Evolutionary conservation across 1,140 invertebrate species (phyloP), one percentile per base, ranked within the genome.

Genomic region (Chironomus striatipennis): DNA sequence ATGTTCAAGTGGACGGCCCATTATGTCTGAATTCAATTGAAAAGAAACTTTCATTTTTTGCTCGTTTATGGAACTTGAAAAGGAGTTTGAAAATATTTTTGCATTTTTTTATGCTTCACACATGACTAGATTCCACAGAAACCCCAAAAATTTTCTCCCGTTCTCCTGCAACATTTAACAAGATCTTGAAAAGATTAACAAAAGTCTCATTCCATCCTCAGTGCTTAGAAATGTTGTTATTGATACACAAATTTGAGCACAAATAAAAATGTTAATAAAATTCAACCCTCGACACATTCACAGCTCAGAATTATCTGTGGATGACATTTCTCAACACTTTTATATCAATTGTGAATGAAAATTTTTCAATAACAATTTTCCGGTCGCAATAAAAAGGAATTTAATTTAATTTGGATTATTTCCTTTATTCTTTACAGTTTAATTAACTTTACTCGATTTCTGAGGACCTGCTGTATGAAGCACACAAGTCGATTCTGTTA

Each of bases 261-360:
- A 70, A 34, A 70, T 70, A 70, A 70, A 70, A 70, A 70, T 70
- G 65, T 70, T 70, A 70, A 70, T 70, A 70, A 70, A 70, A 70
- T 57, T 18, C 20, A 70, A 70, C 65, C 65, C 65, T 21, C 20
- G 20, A 17, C 17, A 70, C 65, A 9, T 21, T 5, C 17, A 70
- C 65, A 70, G 9, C 18, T 18, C 20, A 17, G 65, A 70, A 20
- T 17, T n/a, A 21, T 70, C 65, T 70, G 65, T 18, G 18, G 18
- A 17, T 70, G 65, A 70, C 65, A 70, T 21, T 20, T 70, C 18
- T 20, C 65, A 70, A 70, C 65, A 70, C 65, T 70, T 70, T 70
- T 70, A 70, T 21, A 70, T 18, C 17, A 70, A 70, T 70, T 70
- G 65, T 70, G 17, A 20, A 12, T 18, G 10, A 70, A 70, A 20